Conservation (phyloP, 2,888 invertebrate genomes). For the Mactromeris polynyma region DNA sequence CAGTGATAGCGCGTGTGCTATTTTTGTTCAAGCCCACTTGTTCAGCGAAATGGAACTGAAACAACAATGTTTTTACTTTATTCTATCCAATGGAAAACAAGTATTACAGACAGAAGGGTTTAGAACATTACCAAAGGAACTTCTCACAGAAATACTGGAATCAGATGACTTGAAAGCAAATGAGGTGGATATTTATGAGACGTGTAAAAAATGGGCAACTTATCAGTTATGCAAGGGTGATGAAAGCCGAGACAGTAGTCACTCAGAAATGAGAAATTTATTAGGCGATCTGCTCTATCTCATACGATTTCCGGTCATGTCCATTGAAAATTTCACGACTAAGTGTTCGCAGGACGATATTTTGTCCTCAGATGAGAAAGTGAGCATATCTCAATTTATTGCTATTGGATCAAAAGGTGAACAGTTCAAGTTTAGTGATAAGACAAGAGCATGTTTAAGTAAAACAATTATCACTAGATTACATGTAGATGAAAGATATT, state of each 20-base stretch:
- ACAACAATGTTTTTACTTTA: slow-evolving; percentile 12
- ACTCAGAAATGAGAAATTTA: neutral
- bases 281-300: slow-evolving; percentile 4
- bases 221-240: neutral
- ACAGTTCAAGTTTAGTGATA: neutral
- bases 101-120: neutral
- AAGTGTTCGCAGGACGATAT: neutral
- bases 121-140: neutral
- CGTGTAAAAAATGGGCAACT: slow-evolving; percentile 17
- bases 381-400: neutral
- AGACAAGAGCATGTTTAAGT: neutral
- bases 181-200: slow-evolving; percentile 2
- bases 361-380: neutral
- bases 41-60: slow-evolving; percentile 28
- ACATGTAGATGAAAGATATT: neutral
- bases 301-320: slow-evolving; percentile 5
- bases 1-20: slow-evolving; percentile 28
- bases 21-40: slow-evolving; percentile 22
- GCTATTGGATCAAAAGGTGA: neutral
- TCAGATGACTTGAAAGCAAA: neutral
- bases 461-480: neutral
- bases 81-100: neutral
- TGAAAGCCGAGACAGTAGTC: neutral
- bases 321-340: neutral
- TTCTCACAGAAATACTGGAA: slow-evolving; percentile 6